phyloP scores from a whole-genome alignment of 2,113 vertebrate species.

The Siniperca chuatsi region DNA sequence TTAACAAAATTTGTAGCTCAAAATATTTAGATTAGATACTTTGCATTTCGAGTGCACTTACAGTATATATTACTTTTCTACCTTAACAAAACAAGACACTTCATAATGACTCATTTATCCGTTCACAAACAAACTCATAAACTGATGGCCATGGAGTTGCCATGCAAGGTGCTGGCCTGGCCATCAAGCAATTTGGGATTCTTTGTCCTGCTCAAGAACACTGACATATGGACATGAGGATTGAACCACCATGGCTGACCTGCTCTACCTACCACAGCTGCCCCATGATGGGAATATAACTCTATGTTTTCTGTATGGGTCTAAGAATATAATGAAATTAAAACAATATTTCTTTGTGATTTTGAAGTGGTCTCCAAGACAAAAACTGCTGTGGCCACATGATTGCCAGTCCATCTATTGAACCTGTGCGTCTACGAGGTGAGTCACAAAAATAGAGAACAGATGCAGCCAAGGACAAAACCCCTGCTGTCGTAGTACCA shows the following conservation, averaged over 20 bases:
- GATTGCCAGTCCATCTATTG: neutral
- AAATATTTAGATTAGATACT: too few species aligned
- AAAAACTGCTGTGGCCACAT: neutral
- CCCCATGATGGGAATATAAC: neutral
- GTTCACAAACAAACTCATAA: neutral
- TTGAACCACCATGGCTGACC: neutral
- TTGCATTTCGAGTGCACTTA: neutral
- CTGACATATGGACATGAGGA: neutral
- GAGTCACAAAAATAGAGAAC: neutral
- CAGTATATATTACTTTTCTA: too few species aligned
- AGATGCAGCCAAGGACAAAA: slow-evolving; percentile 6
- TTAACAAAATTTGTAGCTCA: too few species aligned
- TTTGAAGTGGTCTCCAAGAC: neutral
- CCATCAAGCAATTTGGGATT: neutral
- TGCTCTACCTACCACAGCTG: neutral
- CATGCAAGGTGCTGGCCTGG: neutral
- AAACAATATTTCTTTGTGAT: neutral
- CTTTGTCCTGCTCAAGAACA: neutral
- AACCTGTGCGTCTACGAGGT: neutral
- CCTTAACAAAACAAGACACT: neutral
- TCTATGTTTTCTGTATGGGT: neutral
- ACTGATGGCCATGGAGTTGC: too few species aligned
- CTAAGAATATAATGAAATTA: neutral
- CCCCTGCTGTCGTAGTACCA: neutral
- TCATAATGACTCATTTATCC: too few species aligned